These are phyloP conservation scores for Anoplophora glabripennis DNA, from an alignment of 1,140 invertebrate genomes.

Conservation along the genomic window DNA sequence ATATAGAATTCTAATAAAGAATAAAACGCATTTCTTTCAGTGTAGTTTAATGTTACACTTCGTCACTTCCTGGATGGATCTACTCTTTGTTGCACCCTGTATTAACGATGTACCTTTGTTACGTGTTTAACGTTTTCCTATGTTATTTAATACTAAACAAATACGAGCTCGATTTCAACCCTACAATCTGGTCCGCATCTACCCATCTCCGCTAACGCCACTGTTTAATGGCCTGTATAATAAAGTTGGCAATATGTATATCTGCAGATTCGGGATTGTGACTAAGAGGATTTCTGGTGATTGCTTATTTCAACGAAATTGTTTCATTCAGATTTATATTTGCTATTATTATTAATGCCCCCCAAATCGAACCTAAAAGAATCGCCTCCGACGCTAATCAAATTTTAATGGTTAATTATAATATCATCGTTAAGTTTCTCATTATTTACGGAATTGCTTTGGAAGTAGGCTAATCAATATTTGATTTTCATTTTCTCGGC, in stretches of 20 bases:
- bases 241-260: conserved; percentile 6
- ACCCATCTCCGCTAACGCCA: too few species aligned
- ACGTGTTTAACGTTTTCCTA: too few species aligned
- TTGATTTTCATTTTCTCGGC: conserved; percentile 32
- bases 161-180: too few species aligned
- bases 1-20: too few species aligned
- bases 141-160: too few species aligned
- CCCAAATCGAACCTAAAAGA: conserved; percentile 19
- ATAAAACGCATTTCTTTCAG: too few species aligned
- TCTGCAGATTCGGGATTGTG: conserved; percentile 18
- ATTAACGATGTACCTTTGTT: too few species aligned
- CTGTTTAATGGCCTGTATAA: not conserved
- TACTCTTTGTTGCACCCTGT: too few species aligned
- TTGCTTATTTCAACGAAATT: conserved; percentile 32
- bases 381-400: conserved; percentile 19
- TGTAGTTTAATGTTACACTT: too few species aligned
- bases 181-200: too few species aligned
- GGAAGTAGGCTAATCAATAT: conserved; percentile 30
- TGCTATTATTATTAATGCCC: conserved; percentile 21
- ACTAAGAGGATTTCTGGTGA: conserved; percentile 29
- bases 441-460: conserved; percentile 32
- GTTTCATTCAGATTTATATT: conserved; percentile 27
- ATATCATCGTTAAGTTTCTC: conserved; percentile 26
- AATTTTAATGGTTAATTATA: conserved; percentile 35
- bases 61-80: too few species aligned